Conservation (phyloP, 2,888 invertebrate genomes). For the Boloria selene region DNA sequence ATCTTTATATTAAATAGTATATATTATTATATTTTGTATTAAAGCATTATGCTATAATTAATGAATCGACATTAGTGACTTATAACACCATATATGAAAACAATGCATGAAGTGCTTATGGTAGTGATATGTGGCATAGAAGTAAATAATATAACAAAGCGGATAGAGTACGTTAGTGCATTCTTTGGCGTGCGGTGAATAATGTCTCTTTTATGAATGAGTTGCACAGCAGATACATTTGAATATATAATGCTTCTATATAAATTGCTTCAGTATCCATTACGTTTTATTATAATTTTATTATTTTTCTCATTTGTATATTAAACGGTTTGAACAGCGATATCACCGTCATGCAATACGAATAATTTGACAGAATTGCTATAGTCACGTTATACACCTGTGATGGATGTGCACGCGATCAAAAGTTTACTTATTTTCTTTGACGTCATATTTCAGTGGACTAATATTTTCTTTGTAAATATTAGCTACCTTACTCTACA, state of each 20-base stretch:
- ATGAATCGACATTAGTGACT: too few relatives aligned
- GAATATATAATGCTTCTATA: constrained; percentile 6
- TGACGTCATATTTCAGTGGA: constrained; percentile 37
- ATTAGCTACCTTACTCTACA: not conserved
- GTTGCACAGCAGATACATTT: constrained; percentile 6
- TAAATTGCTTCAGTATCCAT: constrained; percentile 3
- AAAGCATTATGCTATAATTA: too few relatives aligned
- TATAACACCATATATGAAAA: constrained; percentile 6
- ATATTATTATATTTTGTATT: too few relatives aligned
- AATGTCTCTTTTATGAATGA: constrained; percentile 32
- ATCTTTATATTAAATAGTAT: too few relatives aligned
- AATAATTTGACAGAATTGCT: constrained; percentile 45
- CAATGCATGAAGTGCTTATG: constrained; percentile 10
- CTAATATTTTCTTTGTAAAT: constrained; percentile 15
- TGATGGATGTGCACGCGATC: constrained; percentile 47
- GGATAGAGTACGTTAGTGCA: constrained; percentile 34
- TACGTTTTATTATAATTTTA: constrained; percentile 27
- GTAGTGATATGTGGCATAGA: constrained; percentile 12
- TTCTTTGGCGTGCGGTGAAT: constrained; percentile 40
- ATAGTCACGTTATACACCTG: constrained; percentile 45
- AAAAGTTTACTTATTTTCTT: constrained; percentile 39
- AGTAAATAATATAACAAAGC: constrained; percentile 26
- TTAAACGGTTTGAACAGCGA: constrained; percentile 41
- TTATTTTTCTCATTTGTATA: constrained; percentile 34
- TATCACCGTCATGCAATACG: constrained; percentile 46